phyloP scores from a whole-genome alignment of 2,888 invertebrate species.

The Coremacera marginata region DNA sequence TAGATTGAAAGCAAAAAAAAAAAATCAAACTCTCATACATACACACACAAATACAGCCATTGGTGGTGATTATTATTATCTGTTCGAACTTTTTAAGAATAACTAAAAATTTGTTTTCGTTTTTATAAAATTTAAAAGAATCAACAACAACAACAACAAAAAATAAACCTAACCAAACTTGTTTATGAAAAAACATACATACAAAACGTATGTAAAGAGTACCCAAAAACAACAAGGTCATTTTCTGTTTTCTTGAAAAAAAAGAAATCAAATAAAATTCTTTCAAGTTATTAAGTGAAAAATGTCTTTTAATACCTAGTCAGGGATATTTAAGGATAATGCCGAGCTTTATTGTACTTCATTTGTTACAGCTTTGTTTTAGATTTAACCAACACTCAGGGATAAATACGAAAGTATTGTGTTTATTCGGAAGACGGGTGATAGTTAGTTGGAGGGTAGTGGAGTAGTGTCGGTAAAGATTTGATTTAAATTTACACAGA shows the following conservation, averaged over 20 bases:
- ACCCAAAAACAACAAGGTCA: constrained; percentile 14
- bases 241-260: constrained; percentile 11
- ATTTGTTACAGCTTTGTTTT: too few species aligned
- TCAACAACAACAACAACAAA: background rate
- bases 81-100: constrained; percentile 38
- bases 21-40: background rate
- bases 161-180: background rate
- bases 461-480: too few species aligned
- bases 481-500: too few species aligned
- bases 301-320: background rate
- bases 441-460: too few species aligned
- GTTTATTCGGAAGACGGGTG: too few species aligned
- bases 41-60: background rate
- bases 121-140: constrained; percentile 13
- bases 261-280: constrained; percentile 29
- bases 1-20: too few species aligned
- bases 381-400: too few species aligned
- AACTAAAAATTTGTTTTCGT: constrained; percentile 41
- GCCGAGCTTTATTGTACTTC: too few species aligned
- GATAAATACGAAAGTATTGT: too few species aligned
- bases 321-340: background rate
- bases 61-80: constrained; percentile 9
- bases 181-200: constrained; percentile 24
- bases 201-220: constrained; percentile 11
- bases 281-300: constrained; percentile 22